Conservation (phyloP, 2,888 invertebrate genomes). For the Cerceris ruficornis region DNA sequence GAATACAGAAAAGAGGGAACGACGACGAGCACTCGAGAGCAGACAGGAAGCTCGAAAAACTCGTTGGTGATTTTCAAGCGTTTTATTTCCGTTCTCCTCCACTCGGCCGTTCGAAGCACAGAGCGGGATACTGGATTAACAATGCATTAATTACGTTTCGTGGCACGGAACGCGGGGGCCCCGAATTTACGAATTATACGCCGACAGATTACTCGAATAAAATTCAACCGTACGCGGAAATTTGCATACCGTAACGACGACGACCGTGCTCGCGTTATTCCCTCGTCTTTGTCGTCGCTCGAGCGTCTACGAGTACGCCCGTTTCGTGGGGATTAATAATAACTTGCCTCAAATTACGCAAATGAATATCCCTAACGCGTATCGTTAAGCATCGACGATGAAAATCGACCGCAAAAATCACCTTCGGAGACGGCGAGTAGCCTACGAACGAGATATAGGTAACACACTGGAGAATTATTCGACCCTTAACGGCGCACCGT, state of each 20-base stretch:
- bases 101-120: constrained; percentile 39
- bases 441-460: no score
- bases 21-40: constrained; percentile 27
- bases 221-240: constrained; percentile 72
- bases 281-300: constrained; percentile 23
- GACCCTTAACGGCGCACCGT: no score
- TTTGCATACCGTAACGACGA: constrained; percentile 67
- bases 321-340: constrained; percentile 6
- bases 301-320: constrained; percentile 1
- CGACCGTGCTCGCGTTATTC: constrained; percentile 39
- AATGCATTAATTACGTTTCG: constrained; percentile 76
- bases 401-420: no score
- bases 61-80: constrained; percentile 61
- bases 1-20: constrained; percentile 11
- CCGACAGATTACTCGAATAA: constrained; percentile 76
- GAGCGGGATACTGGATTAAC: constrained; percentile 73
- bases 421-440: no score
- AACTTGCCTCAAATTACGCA: constrained; percentile 21
- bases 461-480: no score
- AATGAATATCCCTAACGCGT: constrained; percentile 25
- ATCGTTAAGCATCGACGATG: constrained; percentile 2
- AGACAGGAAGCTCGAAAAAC: constrained; percentile 56
- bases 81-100: constrained; percentile 60
- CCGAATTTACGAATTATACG: constrained; percentile 75
- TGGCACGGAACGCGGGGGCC: constrained; percentile 47